Evolutionary conservation across 2,113 vertebrate species (phyloP), one percentile per base, ranked within the genome.

Genomic region (Lasiurus cinereus): DNA sequence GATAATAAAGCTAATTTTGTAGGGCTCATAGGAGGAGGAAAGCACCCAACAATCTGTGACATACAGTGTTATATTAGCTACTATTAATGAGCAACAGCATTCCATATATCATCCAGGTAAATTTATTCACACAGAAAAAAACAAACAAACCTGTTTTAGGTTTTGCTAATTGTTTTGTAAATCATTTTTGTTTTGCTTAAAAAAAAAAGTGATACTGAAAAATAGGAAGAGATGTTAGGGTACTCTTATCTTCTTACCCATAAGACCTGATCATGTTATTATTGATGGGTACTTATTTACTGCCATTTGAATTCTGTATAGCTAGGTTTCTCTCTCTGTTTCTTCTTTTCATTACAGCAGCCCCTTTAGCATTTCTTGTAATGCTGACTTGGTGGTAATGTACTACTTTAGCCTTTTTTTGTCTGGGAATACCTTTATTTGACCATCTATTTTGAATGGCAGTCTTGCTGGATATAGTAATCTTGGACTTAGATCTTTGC

Each of bases 101-200:
- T 70, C 74, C n/a, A 73, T 78, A 83, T 50, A 56, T 4, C 54
- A 52, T 29, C 36, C 54, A 1, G 19, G 39, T 69, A 12, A 24
- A 46, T 89, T 88, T 59, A 85, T 31, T 79, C 19, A 92, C 66
- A 79, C 2, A 79, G 22, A 48, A 78, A 54, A 70, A 83, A 18
- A 27, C 22, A 62, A 62, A 62, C 22, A 59, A 54, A 54, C 59
- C 6, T 11, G 13, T n/a, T 83, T 82, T 77, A 59, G 19, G 16
- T 46, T 52, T 93, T 64, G 4, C n/a, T 56, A 66, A 90, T 77
- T 59, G 56, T 76, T 79, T 70, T 85, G 29, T 88, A 64, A 72
- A 66, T 80, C 29, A 66, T 50, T 39, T 85, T 36, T 79, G 36
- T 72, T 62, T 76, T 72, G 52, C 66, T 72, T 93, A 83, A 39